phyloP scores from a whole-genome alignment of 2,888 invertebrate genomes.

The Oxycera nigricornis region DNA sequence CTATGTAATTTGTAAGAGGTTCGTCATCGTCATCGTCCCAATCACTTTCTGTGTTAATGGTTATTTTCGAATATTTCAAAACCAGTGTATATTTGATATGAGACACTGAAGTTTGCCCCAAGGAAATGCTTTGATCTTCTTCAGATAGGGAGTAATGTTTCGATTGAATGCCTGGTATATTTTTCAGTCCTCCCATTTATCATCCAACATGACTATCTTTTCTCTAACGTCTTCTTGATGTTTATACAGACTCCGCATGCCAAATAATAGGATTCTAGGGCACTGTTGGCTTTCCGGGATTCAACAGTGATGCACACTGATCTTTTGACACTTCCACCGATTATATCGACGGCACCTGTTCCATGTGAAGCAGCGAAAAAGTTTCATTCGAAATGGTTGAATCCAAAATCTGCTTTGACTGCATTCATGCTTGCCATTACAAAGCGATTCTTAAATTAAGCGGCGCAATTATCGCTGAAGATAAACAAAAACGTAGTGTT shows the following conservation, averaged over 20 bases:
- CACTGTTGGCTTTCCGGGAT: constrained; percentile 17
- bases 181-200: not conserved
- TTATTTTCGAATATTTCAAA: not conserved
- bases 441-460: constrained; percentile 49
- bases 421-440: constrained; percentile 49
- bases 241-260: not conserved
- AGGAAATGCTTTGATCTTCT: not conserved
- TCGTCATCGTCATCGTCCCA: not conserved
- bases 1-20: not conserved
- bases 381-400: constrained; percentile 48
- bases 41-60: not conserved
- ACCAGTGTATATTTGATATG: not conserved
- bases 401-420: constrained; percentile 46
- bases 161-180: not conserved
- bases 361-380: constrained; percentile 48
- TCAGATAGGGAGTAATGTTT: not conserved
- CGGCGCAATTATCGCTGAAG: constrained; percentile 29
- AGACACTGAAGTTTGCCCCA: not conserved
- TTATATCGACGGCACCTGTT: constrained; percentile 50
- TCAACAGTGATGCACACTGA: constrained; percentile 45
- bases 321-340: constrained; percentile 47
- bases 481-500: not conserved
- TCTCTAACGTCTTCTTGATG: not conserved
- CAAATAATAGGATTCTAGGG: not conserved
- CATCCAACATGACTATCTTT: not conserved